Conservation (phyloP, 2,113 vertebrate species). For the Daphoenositta chrysoptera region DNA sequence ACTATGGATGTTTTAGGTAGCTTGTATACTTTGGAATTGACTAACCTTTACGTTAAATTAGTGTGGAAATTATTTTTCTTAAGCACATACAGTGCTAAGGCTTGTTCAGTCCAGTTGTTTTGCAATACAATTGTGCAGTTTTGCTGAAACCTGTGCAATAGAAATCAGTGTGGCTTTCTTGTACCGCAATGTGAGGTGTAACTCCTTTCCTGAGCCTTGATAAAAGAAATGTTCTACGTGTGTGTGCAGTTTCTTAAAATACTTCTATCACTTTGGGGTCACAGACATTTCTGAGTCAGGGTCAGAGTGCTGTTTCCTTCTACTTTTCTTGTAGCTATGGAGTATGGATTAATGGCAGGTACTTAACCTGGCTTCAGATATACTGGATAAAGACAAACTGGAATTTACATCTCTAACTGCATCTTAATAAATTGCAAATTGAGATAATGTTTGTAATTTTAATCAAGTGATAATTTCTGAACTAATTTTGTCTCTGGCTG, state of each 20-base stretch:
- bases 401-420: neutral
- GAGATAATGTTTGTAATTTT: conserved; percentile 26
- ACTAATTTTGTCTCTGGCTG: conserved; percentile 16
- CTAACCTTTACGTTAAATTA: neutral
- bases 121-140: neutral
- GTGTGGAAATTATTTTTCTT: neutral
- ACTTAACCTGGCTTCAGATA: neutral
- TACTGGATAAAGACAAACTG: neutral
- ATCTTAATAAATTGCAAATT: conserved; percentile 2
- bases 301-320: neutral
- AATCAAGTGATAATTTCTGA: conserved; percentile 36
- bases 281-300: neutral
- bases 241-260: neutral
- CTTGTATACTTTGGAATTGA: neutral
- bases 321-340: neutral
- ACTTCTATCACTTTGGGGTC: neutral
- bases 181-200: neutral
- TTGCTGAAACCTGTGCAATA: neutral
- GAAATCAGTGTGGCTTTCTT: neutral
- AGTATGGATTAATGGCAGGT: neutral
- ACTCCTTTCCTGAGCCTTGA: neutral
- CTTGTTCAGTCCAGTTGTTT: neutral
- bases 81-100: neutral
- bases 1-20: neutral
- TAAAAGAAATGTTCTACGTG: neutral